Base-by-base conservation (phyloP, 1,140 invertebrate genomes). In the Lordiphosa collinella region DNA sequence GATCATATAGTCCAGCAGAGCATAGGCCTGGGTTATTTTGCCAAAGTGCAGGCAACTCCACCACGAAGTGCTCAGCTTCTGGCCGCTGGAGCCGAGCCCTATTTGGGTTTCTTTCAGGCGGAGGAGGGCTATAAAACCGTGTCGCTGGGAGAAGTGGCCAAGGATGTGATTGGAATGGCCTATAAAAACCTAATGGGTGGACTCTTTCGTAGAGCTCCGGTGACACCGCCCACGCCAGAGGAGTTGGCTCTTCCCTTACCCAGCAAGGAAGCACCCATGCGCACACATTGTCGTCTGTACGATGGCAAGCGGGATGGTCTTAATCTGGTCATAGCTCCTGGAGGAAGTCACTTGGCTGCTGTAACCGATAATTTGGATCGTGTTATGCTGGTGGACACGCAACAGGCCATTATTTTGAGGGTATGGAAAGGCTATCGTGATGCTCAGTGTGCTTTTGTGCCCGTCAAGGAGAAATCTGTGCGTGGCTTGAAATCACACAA, bases 351-450 rank as follows among this genome's bases (percentile, higher is more conserved):
- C 12, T 90, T 98, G 3, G 95, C 95, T 4, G 95, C 94, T 1
- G 91, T 97, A 10, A 93, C 94, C 1, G 98, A 99, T 90, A 93
- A 92, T 66, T 92, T 97, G 76, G 97, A 97, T 11, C 91, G 97
- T 70, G 94, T 99, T 0, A 92, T 94, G 41, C 90, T 99, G 2
- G 87, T 99, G 10, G 96, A 99, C 89, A 93, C 95, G 14, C 91
- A 91, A 32, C 93, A 92, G 76, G 95, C 96, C 6, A 91, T 95
- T 49, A 93, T 94, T 12, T 87, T 98, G 12, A 91, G 96, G 55
- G 94, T 98, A 88, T 98, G 96, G 92, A 98, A 98, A 91, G 97
- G 97, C 7, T 99, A 98, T 87, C 91, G 97, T 54, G 95, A 98
- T 90, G 96, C 97, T 6, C 95, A 98, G 84, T 96, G 95, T 90